Base-by-base conservation (phyloP, 1,140 invertebrate species). In the Laodelphax striatellus region DNA sequence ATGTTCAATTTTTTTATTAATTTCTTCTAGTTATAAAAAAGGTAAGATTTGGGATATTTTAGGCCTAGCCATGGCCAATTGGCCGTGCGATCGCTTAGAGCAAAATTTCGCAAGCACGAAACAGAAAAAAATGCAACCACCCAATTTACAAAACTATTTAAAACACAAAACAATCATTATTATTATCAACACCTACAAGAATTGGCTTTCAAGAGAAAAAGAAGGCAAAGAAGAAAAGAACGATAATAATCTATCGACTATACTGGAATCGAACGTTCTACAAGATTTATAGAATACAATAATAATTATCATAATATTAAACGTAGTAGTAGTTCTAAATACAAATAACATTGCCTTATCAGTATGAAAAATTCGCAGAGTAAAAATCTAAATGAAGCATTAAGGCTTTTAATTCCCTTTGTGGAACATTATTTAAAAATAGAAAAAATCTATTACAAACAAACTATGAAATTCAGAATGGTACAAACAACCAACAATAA, bases 91-190 rank as follows among this genome's bases (percentile, higher is more conserved):
- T 53, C 31, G 59, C 59, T 60, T 41, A 43, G 17, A 60, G 59
- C 53, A 55, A 52, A 53, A 38, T 38, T n/a, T 62, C 46, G 46
- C 54, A 62, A 57, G 55, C 60, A 46, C 52, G 57, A 57, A 62
- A 57, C 55, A 62, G 57, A 41, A 62, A 57, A 41, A 62, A 62
- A 57, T 43, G 55, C 54, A 62, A 62, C 46, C 50, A 43, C 60
- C 54, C 34, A 56, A 62, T 41, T 57, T 53, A 62, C 53, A 61
- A 43, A 57, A 21, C 19, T 50, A 57, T 44, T 44, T 44, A 61
- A 61, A 38, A 61, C 46, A 50, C 16, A 22, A 50, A 19, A 50
- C 21, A 50, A 16, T 17, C 10, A 38, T 38, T 38, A 38, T 38
- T 38, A 50, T 19, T 17, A 50, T 9, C 16, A 55, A 5, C 14